Base-by-base conservation (phyloP, 2,888 invertebrate species). In the Himalopsyche anomala region DNA sequence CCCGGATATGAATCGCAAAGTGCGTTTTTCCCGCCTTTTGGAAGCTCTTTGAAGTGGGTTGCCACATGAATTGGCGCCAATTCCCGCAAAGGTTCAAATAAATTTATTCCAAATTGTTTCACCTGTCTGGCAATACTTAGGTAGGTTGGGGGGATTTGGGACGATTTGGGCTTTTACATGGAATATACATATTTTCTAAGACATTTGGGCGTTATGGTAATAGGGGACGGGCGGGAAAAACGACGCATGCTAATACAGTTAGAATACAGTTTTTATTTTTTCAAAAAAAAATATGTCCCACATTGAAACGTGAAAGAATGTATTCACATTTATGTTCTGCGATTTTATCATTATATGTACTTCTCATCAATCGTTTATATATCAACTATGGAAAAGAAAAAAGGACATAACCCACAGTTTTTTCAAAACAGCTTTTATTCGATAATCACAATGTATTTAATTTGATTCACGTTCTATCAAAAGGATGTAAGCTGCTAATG, bases 1-100 rank as follows among this genome's bases (percentile, higher is more conserved):
- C 62, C 62, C 62, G 62, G 62, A 62, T 62, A 62, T 62, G 62
- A 62, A 62, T 62, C 62, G 62, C 62, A 62, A 62, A 62, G 62
- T 62, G 62, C 9, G 62, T 62, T 62, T 62, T 62, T 62, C 62
- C 62, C 62, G 62, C 62, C 62, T 62, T 62, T 62, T 28, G 62
- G 62, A 28, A 62, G 19, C 62, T 19, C 62, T 62, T 62, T 62
- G 62, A 62, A 62, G 62, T 62, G 62, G 62, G 62, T 62, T 62
- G 62, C 62, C 62, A 62, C 62, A 62, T 62, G 62, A 62, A 62
- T 62, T 62, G 62, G 62, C 62, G 62, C 62, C 62, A 62, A 62
- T 62, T 62, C 62, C 56, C 62, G 62, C 62, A 62, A 62, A 62
- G 62, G 62, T 62, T 62, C 62, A 62, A 62, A 62, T 62, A 62